Evolutionary conservation across 2,888 invertebrate genomes (phyloP), one percentile per base, ranked within the genome.

Genomic region (Thyatira batis): DNA sequence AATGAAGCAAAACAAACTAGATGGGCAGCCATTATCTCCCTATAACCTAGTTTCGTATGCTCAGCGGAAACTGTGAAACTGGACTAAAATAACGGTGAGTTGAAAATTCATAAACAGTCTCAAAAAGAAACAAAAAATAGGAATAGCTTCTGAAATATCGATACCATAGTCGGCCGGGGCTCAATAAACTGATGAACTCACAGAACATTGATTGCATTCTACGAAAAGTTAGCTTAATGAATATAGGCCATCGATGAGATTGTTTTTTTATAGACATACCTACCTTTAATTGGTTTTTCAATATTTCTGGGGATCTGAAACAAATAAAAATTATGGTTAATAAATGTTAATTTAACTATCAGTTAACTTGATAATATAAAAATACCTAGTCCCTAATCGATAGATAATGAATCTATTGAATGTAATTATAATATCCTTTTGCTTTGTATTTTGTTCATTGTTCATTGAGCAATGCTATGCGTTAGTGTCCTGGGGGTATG

Each of bases 11-110:
- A 81, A 82, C 76, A 75, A 76, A 67, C 80, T 71, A 75, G 74
- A 77, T 76, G 74, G 73, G 70, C 73, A 70, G 71, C 72, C 78
- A 80, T 82, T 86, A 85, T 85, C 78, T 80, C 77, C 70, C 73
- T 78, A 76, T 82, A 85, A 83, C 83, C 84, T 73, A 87, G 82
- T 85, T 86, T 65, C 69, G 69, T 59, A 64, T 64, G 61, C 67
- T 68, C 61, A 69, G 65, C 66, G 71, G 76, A 74, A 77, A 79
- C 17, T 17, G 68, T 67, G 69, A 73, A 82, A 77, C 76, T 71
- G 69, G 63, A 71, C 73, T 77, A 76, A 80, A 83, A 75, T 76
- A 69, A 70, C 69, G 60, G 68, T 70, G 63, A 78, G 66, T 76
- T 73, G 70, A 72, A 73, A 33, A 39, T 17, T 78, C 75, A 67